Evolutionary conservation across 92 coral and sea anemone genomes (phyloP), one percentile per base, ranked within the genome.

Genomic region (Porites divaricata): DNA sequence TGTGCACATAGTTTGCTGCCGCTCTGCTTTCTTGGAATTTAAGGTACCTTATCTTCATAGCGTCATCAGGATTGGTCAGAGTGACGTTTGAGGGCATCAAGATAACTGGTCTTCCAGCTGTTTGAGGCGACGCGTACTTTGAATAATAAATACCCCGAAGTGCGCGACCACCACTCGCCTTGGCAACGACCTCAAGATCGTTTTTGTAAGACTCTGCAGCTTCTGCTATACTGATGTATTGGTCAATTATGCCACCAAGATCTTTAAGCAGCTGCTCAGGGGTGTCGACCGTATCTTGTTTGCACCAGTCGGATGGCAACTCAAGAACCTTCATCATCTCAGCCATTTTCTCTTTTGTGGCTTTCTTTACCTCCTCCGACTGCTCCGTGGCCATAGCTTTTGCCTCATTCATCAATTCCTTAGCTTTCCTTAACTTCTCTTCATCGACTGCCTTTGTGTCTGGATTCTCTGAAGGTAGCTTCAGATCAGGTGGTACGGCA

Each of bases 81-180:
- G 77, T 54, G 28, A 83, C 84, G n/a, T 88, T 62, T 49, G 83
- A 24, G 4, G 91, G 91, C 77, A 63, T 28, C 53, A 75, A 2
- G 1, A 87, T 49, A 6, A 87, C 10, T 15, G 87, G 72, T 67
- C 66, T 9, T 35, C 76, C 91, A 19, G 87, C 83, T 54, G 87
- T 56, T 15, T 5, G 58, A 56, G 87, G 87, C n/a, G 73, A 25
- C 35, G 19, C 41, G 23, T 81, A 87, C 25, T 81, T 20, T 16
- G 91, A 87, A 15, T 54, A 53, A 72, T 74, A 87, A 49, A 87
- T 87, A 1, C 91, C 91, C 67, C 91, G 75, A 26, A 87, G 76
- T 16, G 91, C 79, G 7, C 91, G 83, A 8, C 91, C 91, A 19
- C 83, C 87, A 56, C 91, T 88, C 20, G 88, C 91, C 45, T 83